Conservation (phyloP, 1,140 invertebrate species). For the Psilanteris sp. region DNA sequence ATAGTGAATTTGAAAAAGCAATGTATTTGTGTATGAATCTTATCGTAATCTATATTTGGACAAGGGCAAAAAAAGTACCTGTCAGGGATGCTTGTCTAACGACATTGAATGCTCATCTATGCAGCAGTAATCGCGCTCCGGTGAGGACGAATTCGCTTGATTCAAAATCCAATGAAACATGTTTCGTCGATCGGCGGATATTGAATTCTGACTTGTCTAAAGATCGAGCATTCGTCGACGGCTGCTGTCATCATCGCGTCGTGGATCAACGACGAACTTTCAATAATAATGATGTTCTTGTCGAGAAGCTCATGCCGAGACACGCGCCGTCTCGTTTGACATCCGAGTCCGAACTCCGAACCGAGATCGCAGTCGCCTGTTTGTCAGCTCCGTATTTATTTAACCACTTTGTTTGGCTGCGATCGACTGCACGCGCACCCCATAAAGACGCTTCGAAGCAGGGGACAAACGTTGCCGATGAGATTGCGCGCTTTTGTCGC, state of each 20-base stretch:
- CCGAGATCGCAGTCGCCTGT: neutral
- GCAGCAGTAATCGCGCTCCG: constrained; percentile 23
- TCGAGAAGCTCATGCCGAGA: constrained; percentile 9
- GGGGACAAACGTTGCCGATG: neutral
- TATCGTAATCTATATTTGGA: no score
- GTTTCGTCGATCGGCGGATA: constrained; percentile 21
- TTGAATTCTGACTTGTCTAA: constrained; percentile 2
- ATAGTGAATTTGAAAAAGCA: no score
- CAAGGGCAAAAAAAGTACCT: constrained; percentile 30
- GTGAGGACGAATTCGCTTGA: constrained; percentile 32
- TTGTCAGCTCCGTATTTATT: neutral
- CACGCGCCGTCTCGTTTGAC: neutral
- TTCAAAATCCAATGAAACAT: constrained; percentile 36
- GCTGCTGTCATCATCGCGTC: constrained; percentile 16
- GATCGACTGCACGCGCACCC: neutral
- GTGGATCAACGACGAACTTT: constrained; percentile 2
- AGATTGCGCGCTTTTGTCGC: neutral
- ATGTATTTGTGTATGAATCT: no score
- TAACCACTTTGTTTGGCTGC: neutral
- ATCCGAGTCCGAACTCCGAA: constrained; percentile 9
- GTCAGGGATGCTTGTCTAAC: constrained; percentile 47
- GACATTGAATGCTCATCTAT: constrained; percentile 38
- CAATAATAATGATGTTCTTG: neutral
- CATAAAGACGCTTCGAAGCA: neutral
- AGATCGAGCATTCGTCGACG: neutral